Evolutionary conservation across 1,140 invertebrate species (phyloP), one percentile per base, ranked within the genome.

Genomic region (Drosophila tropicalis): DNA sequence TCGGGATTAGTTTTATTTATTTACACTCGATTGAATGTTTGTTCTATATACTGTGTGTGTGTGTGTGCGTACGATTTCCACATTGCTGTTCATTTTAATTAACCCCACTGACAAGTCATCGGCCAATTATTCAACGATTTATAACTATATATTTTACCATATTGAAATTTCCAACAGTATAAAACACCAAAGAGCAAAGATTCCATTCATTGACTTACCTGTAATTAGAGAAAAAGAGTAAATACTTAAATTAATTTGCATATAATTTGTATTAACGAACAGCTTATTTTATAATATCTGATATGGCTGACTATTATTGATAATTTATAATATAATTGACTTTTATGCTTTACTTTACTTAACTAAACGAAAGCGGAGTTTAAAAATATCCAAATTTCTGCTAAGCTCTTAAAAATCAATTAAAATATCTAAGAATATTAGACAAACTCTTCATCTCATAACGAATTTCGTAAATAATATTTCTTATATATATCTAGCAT

Each of bases 81-180:
- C 40, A 29, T 36, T 58, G 70, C 78, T 89, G 80, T 87, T 89
- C 67, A 87, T 87, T 84, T 87, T 83, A 87, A 87, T 87, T 89
- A 87, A 87, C 72, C 68, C 44, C 69, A 89, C 86, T 74, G 72
- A 84, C 68, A 80, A 70, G 61, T 57, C 65, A 62, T 78, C 64
- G 47, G 74, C 61, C 71, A 77, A 77, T 77, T 77, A 77, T 71
- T 77, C 57, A 62, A 40, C 70, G 51, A 57, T 56, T 55, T 61
- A 29, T 29, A 29, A 29, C 29, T 29, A 72, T 61, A 22, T 17
- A 61, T 15, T 51, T 63, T 72, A 67, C 51, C 57, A 47, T 34
- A 34, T 34, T 57, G 29, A 29, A 29, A 1, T 58, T 36, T 17
- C 32, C 56, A 58, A 15, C 34, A 36, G 10, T 62, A 51, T 47